Evolutionary conservation across 2,888 invertebrate species (phyloP), one percentile per base, ranked within the genome.

Genomic region (Cyclophora punctaria): DNA sequence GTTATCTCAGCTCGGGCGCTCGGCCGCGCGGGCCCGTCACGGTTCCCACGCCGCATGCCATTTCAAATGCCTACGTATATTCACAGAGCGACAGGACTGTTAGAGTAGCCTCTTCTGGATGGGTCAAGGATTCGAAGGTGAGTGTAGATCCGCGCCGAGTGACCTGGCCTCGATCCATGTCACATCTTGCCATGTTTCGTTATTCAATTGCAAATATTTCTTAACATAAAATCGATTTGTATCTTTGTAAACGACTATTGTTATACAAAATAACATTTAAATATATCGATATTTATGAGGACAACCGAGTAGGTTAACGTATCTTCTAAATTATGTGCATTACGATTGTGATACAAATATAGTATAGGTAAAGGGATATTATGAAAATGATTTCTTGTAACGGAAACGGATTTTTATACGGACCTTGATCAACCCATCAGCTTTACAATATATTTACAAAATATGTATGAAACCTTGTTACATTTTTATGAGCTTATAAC

Each of bases 21-120:
- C 20, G 20, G 20, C 20, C 20, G 20, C 20, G 20, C 20, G 20
- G 20, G 20, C 76, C 73, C 74, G 80, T 78, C 83, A 77, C 80
- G 77, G 84, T 88, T 88, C 87, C 86, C 87, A 88, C 87, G 87
- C 75, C 71, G 71, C 80, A 70, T 76, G 86, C 83, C 76, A 86
- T 87, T 84, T 86, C 85, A 87, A 83, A 86, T 88, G 83, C 86
- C 84, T 87, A 7, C 4, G 43, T 43, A 86, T 81, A 80, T 78
- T 76, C 78, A 78, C 85, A 75, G 86, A 78, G 86, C 75, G 86
- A 86, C 86, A 86, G 86, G 82, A 84, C 78, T 68, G 73, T 64
- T 74, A 69, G 78, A 84, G 84, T 84, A 85, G 84, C 83, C 83
- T 85, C 85, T 85, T 81, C 87, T 82, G 84, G 87, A 87, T 87